Evolutionary conservation across 2,113 vertebrate genomes (phyloP), one percentile per base, ranked within the genome.

Genomic region (Callaeas wilsoni): DNA sequence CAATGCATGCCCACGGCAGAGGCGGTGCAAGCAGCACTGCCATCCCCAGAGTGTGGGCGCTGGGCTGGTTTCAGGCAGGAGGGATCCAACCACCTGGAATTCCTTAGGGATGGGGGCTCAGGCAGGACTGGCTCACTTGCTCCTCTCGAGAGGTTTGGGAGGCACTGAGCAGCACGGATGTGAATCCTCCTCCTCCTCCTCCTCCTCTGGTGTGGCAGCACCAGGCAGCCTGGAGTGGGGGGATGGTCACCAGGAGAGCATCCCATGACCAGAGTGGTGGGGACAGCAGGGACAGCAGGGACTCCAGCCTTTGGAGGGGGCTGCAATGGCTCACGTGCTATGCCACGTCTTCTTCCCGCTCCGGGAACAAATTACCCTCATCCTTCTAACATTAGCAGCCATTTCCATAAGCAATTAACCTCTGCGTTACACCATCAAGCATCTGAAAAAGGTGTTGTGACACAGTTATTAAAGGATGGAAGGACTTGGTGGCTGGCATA

Each of bases 351-450:
- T 73, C 81, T 25, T 57, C 91, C 67, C 0, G 44, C 89, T 89
- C 4, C 1, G 65, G 85, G 84, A 94, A 91, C 82, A 86, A 93
- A 91, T 96, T 91, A 87, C 81, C 82, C 84, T 94, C 75, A 49
- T 69, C 77, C 92, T 95, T 90, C 87, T 90, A 93, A 91, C 94
- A 96, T 96, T 90, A 96, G 93, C 94, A 96, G 82, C 87, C 87
- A 96, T 96, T 95, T 97, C 95, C 93, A 95, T 93, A 96, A 96
- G 94, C 93, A 96, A 94, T 96, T 95, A 96, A 96, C 93, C 94
- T 93, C 94, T 79, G 89, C 74, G 8, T 95, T 96, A 79, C 46
- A 85, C 94, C 94, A 93, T 97, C 93, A 94, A 90, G 95, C 92
- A 83, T 93, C 90, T 91, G 95, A 90, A 93, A 90, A 91, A 93